Base-by-base conservation (phyloP, 2,113 vertebrate genomes). In the Phylloscopus whistleri region DNA sequence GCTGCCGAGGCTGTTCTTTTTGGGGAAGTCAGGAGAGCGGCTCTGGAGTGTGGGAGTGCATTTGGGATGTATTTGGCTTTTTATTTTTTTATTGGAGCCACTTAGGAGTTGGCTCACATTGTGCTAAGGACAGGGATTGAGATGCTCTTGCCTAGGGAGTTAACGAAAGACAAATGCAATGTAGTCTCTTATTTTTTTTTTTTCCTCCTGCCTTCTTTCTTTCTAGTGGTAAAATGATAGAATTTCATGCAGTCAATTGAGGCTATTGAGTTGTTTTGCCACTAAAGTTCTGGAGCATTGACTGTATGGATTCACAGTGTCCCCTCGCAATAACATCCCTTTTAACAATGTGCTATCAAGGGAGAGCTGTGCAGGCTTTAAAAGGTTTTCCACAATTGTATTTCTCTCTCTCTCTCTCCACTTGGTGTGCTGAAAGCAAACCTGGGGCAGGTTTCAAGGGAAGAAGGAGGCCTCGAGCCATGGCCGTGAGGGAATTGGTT, bases 241-340 rank as follows among this genome's bases (percentile, higher is more conserved):
- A 94, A 80, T 84, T 95, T 92, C 91, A 82, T 86, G 49, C 79
- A 91, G 87, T 95, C 97, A 90, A 63, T 95, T 80, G 88, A 87
- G 59, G 62, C 80, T 96, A 96, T 97, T 96, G 97, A 97, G 95
- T 96, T 95, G 91, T 96, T 94, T 94, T 93, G 94, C 93, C 91
- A 76, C 96, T 93, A 35, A 92, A 94, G 58, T 72, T 79, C 79
- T 81, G 81, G 81, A 91, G 82, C 69, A 77, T 88, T 64, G 92
- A 93, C 87, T 77, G 72, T 63, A 84, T 93, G 80, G 79, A 89
- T 93, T 94, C 90, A 55, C 64, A 56, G 58, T 74, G 56, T 93
- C 85, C 85, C 93, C 62, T 72, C 7, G 37, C 95, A 82, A 92
- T 89, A 83, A 90, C 93, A 88, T 93, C 87, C 87, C 80, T 90